phyloP scores from a whole-genome alignment of 1,140 invertebrate genomes.

The Ridgeia piscesae region DNA sequence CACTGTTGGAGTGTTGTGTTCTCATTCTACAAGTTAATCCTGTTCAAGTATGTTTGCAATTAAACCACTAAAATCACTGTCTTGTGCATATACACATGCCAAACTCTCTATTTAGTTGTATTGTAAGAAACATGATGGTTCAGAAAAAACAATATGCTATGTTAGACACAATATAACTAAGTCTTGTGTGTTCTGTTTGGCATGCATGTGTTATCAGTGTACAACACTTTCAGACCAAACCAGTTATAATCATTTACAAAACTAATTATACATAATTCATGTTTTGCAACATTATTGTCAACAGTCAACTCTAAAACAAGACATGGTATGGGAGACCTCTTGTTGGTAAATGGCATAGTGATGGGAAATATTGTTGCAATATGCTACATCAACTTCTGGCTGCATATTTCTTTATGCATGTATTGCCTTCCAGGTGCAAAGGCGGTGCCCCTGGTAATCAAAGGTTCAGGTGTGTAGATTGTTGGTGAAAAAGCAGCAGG shows the following conservation, averaged over 20 bases:
- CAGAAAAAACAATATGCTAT: not conserved
- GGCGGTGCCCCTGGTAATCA: not conserved
- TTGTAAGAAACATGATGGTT: not conserved
- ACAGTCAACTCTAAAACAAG: not conserved
- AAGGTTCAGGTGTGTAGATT: not conserved
- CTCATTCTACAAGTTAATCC: not conserved
- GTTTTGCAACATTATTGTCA: not conserved
- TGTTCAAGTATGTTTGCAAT: not conserved
- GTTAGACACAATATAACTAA: too few relatives aligned
- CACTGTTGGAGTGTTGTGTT: not conserved
- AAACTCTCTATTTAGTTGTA: not conserved
- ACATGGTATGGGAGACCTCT: not conserved
- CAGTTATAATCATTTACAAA: not conserved
- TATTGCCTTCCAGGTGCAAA: not conserved
- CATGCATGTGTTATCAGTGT: too few relatives aligned
- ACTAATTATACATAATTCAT: not conserved
- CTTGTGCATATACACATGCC: not conserved
- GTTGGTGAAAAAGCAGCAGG: not conserved
- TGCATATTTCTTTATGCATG: constrained; percentile 1
- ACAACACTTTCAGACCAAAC: not conserved
- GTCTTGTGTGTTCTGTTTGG: not conserved
- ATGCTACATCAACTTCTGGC: not conserved
- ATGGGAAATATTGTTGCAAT: not conserved
- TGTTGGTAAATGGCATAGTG: not conserved
- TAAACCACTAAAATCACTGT: not conserved